Evolutionary conservation across 2,888 invertebrate species (phyloP), one percentile per base, ranked within the genome.

Genomic region (Clunio marinus): DNA sequence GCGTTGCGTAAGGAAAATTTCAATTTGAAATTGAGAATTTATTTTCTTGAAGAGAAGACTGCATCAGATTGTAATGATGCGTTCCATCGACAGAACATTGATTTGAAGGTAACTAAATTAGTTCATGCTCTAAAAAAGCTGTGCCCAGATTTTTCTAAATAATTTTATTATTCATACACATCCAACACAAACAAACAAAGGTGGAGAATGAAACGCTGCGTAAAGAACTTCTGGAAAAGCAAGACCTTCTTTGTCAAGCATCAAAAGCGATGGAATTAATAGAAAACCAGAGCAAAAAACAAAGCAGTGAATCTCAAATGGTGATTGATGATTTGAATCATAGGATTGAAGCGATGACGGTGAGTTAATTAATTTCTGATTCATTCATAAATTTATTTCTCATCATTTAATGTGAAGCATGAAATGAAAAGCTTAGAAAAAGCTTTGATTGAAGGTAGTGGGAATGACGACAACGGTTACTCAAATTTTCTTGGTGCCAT

Each of bases 1-100:
- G 83, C 84, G 58, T 80, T 96, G 70, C 87, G 88, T 72, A 94
- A 93, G 77, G 96, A 96, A 77, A 96, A 96, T 78, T 96, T 96
- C 75, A 89, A 92, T 78, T 81, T 96, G 20, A 96, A 95, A 79
- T 80, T 96, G 73, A 83, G 94, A 67, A 89, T 96, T 73, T 96
- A 92, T 80, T 92, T 94, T 76, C 82, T 95, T 71, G 94, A 96
- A 77, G 93, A 95, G 77, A 68, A 68, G 41, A 37, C 68, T 15
- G n/a, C 46, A n/a, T 28, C 86, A 86, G 27, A 27, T 4, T 46
- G 41, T 27, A 66, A 24, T 35, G 45, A 63, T 5, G 10, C 46
- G n/a, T 45, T 66, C 20, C 17, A 66, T 70, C 86, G 86, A 76
- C 86, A 85, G 72, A 83, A 86, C 73, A 83, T 88, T 63, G 86